These are phyloP conservation scores for Camponotus floridanus DNA, from an alignment of 1,140 invertebrate species.

Conservation along the genomic window DNA sequence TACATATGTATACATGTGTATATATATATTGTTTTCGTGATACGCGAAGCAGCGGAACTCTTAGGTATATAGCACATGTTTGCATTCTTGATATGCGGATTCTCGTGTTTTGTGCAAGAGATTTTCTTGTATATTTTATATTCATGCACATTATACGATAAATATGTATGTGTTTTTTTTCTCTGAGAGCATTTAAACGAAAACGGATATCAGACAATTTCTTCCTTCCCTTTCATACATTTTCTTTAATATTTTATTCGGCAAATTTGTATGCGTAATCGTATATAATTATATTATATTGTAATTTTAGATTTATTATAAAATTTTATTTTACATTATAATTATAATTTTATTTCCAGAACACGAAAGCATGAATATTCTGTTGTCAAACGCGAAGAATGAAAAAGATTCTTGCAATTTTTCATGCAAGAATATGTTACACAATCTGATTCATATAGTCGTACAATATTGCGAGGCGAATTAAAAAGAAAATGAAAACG, in stretches of 20 bases:
- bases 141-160: neutral
- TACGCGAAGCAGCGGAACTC: neutral
- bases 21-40: neutral
- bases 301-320: no score
- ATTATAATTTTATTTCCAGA: neutral
- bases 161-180: neutral
- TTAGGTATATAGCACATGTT: neutral
- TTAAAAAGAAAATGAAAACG: neutral
- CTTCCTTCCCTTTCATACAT: neutral
- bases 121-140: no score
- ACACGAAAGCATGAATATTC: neutral
- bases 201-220: neutral
- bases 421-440: no score
- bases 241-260: neutral
- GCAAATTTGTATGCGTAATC: neutral
- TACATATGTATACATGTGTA: no score
- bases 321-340: no score
- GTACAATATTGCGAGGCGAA: neutral
- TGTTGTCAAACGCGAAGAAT: neutral
- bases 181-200: neutral
- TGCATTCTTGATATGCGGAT: constrained; percentile 9
- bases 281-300: neutral
- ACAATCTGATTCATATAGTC: constrained; percentile 1
- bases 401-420: no score
- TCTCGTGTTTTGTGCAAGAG: neutral